phyloP scores from a whole-genome alignment of 2,888 invertebrate genomes.

The Netelia fuscicornis region DNA sequence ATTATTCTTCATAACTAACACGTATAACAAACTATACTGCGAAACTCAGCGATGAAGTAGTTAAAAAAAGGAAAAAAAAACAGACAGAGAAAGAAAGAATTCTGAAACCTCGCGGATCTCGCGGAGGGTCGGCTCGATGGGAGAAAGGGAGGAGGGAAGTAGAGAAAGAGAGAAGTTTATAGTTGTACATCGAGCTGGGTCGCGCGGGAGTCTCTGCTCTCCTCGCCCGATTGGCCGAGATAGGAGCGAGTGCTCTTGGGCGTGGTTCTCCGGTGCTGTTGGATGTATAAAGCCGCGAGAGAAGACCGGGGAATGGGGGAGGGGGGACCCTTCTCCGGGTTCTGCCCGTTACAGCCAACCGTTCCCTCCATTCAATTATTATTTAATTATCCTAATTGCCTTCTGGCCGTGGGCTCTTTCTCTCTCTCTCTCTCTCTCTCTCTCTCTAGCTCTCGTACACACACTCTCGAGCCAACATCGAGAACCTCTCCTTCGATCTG shows the following conservation, averaged over 20 bases:
- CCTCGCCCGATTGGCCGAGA: constrained; percentile 77
- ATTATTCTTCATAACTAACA: too few species aligned
- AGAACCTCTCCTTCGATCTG: constrained; percentile 71
- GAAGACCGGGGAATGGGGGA: constrained; percentile 19
- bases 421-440: constrained; percentile 17
- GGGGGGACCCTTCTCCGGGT: constrained; percentile 70
- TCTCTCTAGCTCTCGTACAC: constrained; percentile 44
- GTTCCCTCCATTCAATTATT: constrained; percentile 82
- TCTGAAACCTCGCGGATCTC: constrained; percentile 44
- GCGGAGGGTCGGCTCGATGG: constrained; percentile 8
- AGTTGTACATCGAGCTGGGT: constrained; percentile 68
- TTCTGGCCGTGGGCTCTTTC: constrained; percentile 69
- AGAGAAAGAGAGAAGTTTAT: constrained; percentile 62
- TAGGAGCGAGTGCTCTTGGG: constrained; percentile 76
- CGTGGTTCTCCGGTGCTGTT: constrained; percentile 75
- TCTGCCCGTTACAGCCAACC: constrained; percentile 75
- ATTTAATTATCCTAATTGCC: constrained; percentile 83
- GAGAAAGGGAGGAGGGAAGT: constrained; percentile 45
- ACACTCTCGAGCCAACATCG: constrained; percentile 8
- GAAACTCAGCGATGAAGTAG: constrained; percentile 51
- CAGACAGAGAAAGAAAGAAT: constrained; percentile 11
- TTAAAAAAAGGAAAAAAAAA: constrained; percentile 4
- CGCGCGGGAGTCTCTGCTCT: constrained; percentile 68
- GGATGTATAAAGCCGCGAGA: constrained; percentile 54
- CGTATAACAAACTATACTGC: not conserved